phyloP scores from a whole-genome alignment of 2,888 invertebrate genomes.

The Sicus ferrugineus region DNA sequence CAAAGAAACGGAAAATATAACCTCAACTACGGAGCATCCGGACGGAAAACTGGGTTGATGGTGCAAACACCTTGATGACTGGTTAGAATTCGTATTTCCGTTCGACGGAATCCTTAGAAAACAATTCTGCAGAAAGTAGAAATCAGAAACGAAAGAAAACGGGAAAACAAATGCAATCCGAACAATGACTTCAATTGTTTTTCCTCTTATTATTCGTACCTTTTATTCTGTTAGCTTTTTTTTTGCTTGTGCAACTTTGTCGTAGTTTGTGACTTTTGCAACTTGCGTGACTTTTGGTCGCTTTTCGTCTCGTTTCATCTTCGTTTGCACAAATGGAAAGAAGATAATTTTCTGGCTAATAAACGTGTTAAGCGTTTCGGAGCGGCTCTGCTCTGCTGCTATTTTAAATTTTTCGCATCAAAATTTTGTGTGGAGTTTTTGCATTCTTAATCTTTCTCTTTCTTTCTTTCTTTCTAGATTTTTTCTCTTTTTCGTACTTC shows the following conservation, averaged over 20 bases:
- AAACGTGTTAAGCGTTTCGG: conserved; percentile 1
- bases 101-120: neutral
- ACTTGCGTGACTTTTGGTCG: neutral
- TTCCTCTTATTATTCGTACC: neutral
- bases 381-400: neutral
- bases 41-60: conserved; percentile 13
- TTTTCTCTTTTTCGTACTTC: neutral
- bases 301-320: neutral
- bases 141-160: neutral
- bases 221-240: neutral
- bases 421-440: neutral
- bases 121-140: neutral
- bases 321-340: neutral
- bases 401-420: neutral
- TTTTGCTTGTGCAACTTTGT: neutral
- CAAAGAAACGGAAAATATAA: too few relatives aligned
- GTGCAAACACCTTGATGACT: conserved; percentile 9
- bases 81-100: neutral
- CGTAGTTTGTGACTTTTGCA: too few relatives aligned
- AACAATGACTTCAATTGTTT: neutral
- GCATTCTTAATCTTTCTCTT: neutral
- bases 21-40: neutral
- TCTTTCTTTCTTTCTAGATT: neutral
- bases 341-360: conserved; percentile 22
- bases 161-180: neutral